A percentile compares a stretch with the other conserved stretches of the same genome.
These are phyloP conservation scores for Zosterops borbonicus DNA, from an alignment of 2,113 vertebrate species.

Conservation along the genomic window DNA sequence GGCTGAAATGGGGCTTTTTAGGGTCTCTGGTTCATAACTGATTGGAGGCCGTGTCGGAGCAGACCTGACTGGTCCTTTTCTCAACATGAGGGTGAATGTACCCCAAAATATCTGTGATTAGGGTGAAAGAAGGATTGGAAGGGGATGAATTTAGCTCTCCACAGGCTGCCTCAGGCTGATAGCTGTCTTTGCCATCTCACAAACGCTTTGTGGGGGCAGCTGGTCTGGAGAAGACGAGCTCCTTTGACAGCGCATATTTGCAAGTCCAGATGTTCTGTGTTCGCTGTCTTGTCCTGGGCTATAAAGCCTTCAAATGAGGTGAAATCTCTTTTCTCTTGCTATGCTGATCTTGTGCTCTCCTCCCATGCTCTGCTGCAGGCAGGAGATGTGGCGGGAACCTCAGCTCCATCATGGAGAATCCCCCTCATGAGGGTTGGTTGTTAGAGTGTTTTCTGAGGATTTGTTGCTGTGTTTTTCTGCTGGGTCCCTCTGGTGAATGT, in stretches of 20 bases:
- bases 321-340: background rate
- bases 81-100: background rate
- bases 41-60: background rate
- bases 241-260: background rate
- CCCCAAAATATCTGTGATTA: background rate
- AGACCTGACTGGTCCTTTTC: accelerated
- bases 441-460: accelerated
- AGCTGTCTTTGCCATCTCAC: accelerated
- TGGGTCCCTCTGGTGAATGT: background rate
- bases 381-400: background rate
- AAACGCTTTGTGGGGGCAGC: background rate
- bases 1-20: background rate
- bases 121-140: background rate
- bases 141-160: background rate
- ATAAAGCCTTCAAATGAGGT: background rate
- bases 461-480: background rate
- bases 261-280: background rate
- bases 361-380: accelerated
- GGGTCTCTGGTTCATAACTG: background rate
- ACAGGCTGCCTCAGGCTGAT: background rate
- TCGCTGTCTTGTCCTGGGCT: accelerated
- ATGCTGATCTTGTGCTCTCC: background rate
- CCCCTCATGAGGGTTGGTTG: background rate
- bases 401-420: accelerated
- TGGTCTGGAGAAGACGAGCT: background rate